Conservation (phyloP, 2,113 vertebrate genomes). For the Tiliqua scincoides region DNA sequence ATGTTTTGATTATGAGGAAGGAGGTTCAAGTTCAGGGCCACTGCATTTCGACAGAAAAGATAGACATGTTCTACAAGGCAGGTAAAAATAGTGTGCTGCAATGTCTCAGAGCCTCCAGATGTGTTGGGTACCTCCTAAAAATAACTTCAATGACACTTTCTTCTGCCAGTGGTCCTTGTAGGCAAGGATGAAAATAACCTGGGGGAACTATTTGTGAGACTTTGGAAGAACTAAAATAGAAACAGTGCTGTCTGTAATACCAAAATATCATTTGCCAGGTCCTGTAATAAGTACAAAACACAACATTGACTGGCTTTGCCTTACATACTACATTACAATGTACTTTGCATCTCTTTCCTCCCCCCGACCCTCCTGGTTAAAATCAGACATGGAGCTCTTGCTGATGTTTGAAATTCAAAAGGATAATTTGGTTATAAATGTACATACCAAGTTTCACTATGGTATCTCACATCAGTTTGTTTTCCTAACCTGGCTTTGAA, state of each 20-base stretch:
- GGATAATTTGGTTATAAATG: no score
- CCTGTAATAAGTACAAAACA: background rate
- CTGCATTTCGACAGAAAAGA: background rate
- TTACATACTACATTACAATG: background rate
- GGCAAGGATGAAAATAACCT: conserved; percentile 6
- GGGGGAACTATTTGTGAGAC: conserved; percentile 1
- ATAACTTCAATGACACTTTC: background rate
- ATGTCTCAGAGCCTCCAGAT: background rate
- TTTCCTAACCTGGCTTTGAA: no score
- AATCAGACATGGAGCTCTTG: no score
- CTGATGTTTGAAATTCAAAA: no score
- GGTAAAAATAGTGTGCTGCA: background rate
- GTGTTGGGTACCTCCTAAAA: conserved; percentile 22
- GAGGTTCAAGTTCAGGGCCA: background rate
- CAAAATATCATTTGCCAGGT: conserved; percentile 13
- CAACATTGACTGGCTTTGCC: background rate
- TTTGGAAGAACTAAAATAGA: conserved; percentile 7
- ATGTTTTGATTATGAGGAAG: conserved; percentile 6
- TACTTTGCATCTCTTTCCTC: background rate
- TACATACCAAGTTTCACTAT: no score
- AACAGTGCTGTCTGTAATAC: background rate
- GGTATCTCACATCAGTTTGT: no score
- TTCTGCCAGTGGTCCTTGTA: conserved; percentile 6
- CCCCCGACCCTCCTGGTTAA: background rate
- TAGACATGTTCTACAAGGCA: background rate